Evolutionary conservation across 2,888 invertebrate species (phyloP).

Genomic region (Cistogaster globosa): DNA sequence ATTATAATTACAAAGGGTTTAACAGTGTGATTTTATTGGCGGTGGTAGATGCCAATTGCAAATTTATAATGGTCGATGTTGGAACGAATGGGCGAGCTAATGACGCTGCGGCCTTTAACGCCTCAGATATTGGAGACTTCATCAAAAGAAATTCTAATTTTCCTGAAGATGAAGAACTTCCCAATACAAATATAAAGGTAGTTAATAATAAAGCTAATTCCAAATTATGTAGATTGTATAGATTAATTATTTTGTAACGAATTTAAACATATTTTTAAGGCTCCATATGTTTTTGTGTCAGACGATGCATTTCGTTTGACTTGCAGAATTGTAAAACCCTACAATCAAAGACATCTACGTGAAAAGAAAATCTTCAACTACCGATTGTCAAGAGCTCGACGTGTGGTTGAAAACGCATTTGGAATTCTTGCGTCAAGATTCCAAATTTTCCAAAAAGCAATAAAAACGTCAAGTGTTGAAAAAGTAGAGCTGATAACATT

Average conservation of each 20-base stretch:
- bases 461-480: neutral
- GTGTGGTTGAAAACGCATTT: constrained; percentile 24
- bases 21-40: neutral
- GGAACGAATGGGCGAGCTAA: constrained; percentile 8
- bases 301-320: constrained; percentile 14
- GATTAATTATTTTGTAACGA: no score
- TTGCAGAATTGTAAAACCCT: constrained; percentile 5
- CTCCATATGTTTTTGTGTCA: constrained; percentile 22
- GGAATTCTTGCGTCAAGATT: constrained; percentile 10
- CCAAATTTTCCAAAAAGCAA: no score
- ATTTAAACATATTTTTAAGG: neutral
- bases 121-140: constrained; percentile 4
- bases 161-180: neutral
- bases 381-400: constrained; percentile 3
- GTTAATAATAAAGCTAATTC: no score
- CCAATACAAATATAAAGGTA: no score
- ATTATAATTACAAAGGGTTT: neutral
- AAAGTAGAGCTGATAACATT: neutral
- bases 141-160: neutral
- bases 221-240: no score
- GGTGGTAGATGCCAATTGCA: no score
- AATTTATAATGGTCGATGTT: neutral
- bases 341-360: neutral
- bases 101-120: constrained; percentile 9
- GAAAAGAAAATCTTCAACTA: constrained; percentile 35